These are phyloP conservation scores for rat (Rattus norvegicus) DNA, from an alignment of 2,113 vertebrate genomes.

Conservation along the genomic window GRCr8 NC_086023.1:141224501-141225000, in stretches of 20 bases:
- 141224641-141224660: not conserved
- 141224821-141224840: not conserved
- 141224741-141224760: conserved; percentile 46
- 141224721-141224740: not conserved
- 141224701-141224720: not conserved
- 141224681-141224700: not conserved
- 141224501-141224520: not conserved
- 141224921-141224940: conserved; percentile 30
- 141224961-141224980: not conserved
- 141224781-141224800: not conserved
- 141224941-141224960: not conserved
- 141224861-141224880: not conserved
- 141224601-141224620: not conserved
- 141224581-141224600: not conserved
- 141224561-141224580: not conserved
- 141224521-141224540: not conserved
- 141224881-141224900: not conserved
- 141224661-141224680: not conserved
- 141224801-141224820: not conserved
- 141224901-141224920: not conserved
- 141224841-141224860: not conserved
- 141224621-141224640: conserved; percentile 6
- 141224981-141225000: not conserved
- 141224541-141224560: not conserved
- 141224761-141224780: not conserved